phyloP scores from a whole-genome alignment of 2,888 invertebrate genomes.

The Drosophila algonquin region DNA sequence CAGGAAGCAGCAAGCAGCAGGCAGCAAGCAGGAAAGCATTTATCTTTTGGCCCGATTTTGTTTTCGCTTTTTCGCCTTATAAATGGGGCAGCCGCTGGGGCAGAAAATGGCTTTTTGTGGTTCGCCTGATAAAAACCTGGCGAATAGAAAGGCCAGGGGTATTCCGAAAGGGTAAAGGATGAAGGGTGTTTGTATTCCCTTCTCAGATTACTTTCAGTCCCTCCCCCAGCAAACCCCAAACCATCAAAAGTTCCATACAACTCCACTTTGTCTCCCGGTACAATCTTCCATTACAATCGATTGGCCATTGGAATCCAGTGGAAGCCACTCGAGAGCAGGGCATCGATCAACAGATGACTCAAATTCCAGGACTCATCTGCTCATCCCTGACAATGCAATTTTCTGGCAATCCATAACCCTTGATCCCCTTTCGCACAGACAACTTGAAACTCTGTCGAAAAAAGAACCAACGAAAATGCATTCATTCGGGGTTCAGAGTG shows the following conservation, averaged over 20 bases:
- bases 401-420: slow-evolving; percentile 45
- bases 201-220: background rate
- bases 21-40: slow-evolving; percentile 56
- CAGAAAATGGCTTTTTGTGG: slow-evolving; percentile 74
- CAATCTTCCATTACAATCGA: slow-evolving; percentile 21
- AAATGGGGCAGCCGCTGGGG: slow-evolving; percentile 74
- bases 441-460: slow-evolving; percentile 50
- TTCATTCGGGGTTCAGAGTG: slow-evolving; percentile 51
- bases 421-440: slow-evolving; percentile 35
- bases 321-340: background rate
- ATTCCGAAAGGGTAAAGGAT: background rate
- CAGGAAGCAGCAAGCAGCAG: background rate
- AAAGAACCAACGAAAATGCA: slow-evolving; percentile 7
- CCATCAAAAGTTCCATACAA: background rate
- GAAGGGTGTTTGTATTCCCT: too few species aligned
- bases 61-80: slow-evolving; percentile 55
- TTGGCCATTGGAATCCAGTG: slow-evolving; percentile 20
- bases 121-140: slow-evolving; percentile 56
- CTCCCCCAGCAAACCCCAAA: too few species aligned
- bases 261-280: background rate
- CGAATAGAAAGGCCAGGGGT: slow-evolving; percentile 44
- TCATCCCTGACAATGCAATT: slow-evolving; percentile 41
- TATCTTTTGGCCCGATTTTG: slow-evolving; percentile 63
- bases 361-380: slow-evolving; percentile 19
- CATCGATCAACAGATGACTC: slow-evolving; percentile 44